These are phyloP conservation scores for Cataglyphis albicans DNA, from an alignment of 2,888 invertebrate genomes.

Conservation along the genomic window DNA sequence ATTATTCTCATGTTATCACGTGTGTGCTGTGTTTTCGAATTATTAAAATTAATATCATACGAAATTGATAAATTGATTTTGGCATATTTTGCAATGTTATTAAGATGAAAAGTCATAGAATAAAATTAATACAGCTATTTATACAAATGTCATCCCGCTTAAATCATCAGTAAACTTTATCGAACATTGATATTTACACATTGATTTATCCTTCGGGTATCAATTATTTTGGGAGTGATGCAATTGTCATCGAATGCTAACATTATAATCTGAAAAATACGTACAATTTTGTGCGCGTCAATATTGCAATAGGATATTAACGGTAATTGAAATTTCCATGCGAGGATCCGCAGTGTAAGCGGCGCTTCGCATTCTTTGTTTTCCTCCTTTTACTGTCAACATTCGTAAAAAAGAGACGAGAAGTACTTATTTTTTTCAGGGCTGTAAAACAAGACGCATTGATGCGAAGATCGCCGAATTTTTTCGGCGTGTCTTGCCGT, in stretches of 20 bases:
- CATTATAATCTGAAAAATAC: constrained; percentile 26
- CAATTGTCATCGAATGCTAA: constrained; percentile 19
- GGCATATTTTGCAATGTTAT: background rate
- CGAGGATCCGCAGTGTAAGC: background rate
- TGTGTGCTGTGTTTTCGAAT: background rate
- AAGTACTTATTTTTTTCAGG: background rate
- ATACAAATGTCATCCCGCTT: background rate
- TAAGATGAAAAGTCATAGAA: background rate
- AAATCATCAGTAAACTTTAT: background rate
- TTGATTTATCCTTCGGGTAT: background rate
- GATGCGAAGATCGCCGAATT: background rate
- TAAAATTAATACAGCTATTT: constrained; percentile 3
- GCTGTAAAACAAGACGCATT: background rate
- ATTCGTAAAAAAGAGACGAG: background rate
- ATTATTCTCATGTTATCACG: background rate
- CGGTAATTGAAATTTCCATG: constrained; percentile 26
- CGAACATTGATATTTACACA: background rate
- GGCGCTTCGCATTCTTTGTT: background rate
- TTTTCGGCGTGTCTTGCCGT: background rate
- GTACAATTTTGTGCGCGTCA: background rate
- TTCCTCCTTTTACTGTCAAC: background rate
- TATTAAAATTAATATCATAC: background rate
- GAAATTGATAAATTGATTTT: constrained; percentile 18
- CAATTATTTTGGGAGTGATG: background rate
- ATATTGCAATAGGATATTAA: background rate